phyloP scores from a whole-genome alignment of 2,113 vertebrate species.

The Ochotona curzoniae region DNA sequence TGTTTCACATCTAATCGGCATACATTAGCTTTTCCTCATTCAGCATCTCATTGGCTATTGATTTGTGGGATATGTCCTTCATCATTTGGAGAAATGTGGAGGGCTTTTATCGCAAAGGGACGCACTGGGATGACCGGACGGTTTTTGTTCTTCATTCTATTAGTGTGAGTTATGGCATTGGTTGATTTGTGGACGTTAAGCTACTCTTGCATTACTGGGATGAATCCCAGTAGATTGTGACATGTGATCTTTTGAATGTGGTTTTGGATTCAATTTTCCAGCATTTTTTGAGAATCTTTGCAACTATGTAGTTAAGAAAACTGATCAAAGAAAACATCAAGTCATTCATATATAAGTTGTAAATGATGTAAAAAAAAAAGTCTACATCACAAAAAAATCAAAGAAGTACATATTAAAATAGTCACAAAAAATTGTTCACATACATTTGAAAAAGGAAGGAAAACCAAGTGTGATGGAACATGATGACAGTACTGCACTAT shows the following conservation, averaged over 20 bases:
- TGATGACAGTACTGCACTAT: not conserved
- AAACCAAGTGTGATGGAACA: not conserved
- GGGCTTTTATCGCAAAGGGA: no score
- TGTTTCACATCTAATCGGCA: no score
- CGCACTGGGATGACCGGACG: no score
- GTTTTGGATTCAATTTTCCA: no score
- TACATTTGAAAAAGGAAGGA: not conserved
- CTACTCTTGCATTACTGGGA: not conserved
- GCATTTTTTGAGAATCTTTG: not conserved
- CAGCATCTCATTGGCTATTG: no score
- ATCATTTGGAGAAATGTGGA: no score
- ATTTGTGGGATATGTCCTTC: no score
- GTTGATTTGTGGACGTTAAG: not conserved
- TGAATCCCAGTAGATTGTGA: no score
- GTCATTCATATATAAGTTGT: not conserved
- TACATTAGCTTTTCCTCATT: no score
- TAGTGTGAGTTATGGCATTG: no score
- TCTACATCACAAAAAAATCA: not conserved
- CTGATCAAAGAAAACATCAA: not conserved
- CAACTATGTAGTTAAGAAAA: not conserved
- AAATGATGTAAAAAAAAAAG: not conserved
- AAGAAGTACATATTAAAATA: conserved; percentile 13
- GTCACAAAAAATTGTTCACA: not conserved
- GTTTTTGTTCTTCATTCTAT: no score
- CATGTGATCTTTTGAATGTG: no score